Evolutionary conservation across 2,888 invertebrate species (phyloP), one percentile per base, ranked within the genome.

Genomic region (Dynastes hyllus): DNA sequence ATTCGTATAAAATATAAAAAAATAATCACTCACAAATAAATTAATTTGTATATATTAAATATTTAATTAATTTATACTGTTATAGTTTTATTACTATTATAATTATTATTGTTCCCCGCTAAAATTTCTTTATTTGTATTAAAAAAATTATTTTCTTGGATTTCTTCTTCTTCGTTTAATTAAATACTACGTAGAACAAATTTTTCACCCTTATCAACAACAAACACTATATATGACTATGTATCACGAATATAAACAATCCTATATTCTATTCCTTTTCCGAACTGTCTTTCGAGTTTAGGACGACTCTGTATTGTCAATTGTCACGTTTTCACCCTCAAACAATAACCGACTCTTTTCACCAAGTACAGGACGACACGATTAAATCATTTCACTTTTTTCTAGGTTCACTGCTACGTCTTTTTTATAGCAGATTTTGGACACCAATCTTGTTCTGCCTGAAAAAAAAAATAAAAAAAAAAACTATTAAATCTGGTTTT

Each of bases 291-390:
- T 32, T 63, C 63, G 29, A 45, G 11, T 32, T 69, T 69, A 53
- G 69, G 69, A 51, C 69, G 69, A 27, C 69, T 50, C 16, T 69
- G 69, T 69, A 50, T 69, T 69, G 50, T 45, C 22, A 69, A 9
- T 37, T 51, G 69, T 69, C 45, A 51, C 27, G 6, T 69, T 69
- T 50, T 11, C 11, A 11, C 45, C 45, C 45, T 11, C 45, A 45
- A 45, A 45, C 45, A 45, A 45, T 45, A 8, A 45, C 8, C 45
- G 8, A 66, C 40, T 40, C 37, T 40, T 40, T 40, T 6, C 45
- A 45, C 9, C 40, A 63, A 8, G 32, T n/a, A 13, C 2, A 55
- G 5, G 22, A 16, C 55, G 55, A 1, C 45, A 55, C 55, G 11
- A 37, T 37, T 65, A 32, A 16, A 40, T 16, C 66, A 45, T 45